Percentiles rank a stretch among this genome's conserved stretches.
Conservation (phyloP, 2,888 invertebrate genomes). For the Cephus runcator region DNA sequence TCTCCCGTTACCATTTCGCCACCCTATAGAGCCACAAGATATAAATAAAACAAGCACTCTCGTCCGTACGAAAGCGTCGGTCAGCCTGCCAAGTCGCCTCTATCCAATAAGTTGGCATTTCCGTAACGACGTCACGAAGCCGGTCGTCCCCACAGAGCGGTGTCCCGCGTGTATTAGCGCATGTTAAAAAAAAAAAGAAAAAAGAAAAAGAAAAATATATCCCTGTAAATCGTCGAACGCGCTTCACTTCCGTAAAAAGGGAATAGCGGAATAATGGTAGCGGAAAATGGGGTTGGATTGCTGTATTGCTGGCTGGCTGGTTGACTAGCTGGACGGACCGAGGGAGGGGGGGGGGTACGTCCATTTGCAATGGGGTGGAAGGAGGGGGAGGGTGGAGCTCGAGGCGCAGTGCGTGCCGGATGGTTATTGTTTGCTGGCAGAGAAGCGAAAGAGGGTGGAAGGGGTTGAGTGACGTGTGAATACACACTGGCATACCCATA, state of each 20-base stretch:
- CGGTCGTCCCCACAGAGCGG: background rate
- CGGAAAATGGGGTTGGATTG: background rate
- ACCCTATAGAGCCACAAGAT: background rate
- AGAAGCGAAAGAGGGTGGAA: slow-evolving; percentile 4
- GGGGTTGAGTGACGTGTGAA: slow-evolving; percentile 5
- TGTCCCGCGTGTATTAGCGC: background rate
- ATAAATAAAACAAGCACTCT: background rate
- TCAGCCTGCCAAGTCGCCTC: background rate
- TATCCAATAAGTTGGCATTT: background rate
- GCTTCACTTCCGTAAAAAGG: background rate
- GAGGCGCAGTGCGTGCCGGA: slow-evolving; percentile 1
- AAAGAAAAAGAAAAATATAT: background rate
- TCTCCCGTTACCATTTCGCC: background rate
- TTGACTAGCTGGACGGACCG: background rate
- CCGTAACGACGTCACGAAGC: background rate
- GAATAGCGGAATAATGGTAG: background rate
- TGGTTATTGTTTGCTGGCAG: slow-evolving; percentile 2
- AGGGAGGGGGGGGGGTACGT: background rate
- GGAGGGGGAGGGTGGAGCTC: background rate
- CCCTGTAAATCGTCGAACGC: background rate
- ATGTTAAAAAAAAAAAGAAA: background rate
- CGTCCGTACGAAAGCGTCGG: background rate
- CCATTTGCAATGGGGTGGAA: background rate
- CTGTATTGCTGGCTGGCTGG: background rate
- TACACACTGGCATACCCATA: background rate